A percentile compares a stretch with the other conserved stretches of the same genome.
Evolutionary conservation across 2,888 invertebrate species (phyloP).

Genomic region (Leptura quadrifasciata): DNA sequence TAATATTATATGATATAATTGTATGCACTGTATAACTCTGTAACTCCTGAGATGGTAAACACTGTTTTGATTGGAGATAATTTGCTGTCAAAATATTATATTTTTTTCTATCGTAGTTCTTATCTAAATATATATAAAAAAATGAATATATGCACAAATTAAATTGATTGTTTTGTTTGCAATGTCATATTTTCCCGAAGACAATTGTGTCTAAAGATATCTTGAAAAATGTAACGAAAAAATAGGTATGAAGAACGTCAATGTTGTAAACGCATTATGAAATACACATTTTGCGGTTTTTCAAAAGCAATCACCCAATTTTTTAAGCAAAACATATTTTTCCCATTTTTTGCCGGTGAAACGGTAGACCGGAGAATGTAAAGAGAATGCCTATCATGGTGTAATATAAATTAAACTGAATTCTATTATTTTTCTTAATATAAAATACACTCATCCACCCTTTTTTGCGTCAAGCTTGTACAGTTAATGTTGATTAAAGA

Average conservation of each 20-base stretch:
- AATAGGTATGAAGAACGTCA: not conserved
- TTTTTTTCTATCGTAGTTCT: too few relatives aligned
- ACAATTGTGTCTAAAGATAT: too few relatives aligned
- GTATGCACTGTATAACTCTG: too few relatives aligned
- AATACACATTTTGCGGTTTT: not conserved
- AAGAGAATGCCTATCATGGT: constrained; percentile 32
- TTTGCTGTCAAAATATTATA: too few relatives aligned
- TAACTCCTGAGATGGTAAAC: too few relatives aligned
- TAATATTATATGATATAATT: too few relatives aligned
- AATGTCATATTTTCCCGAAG: too few relatives aligned
- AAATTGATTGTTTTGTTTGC: too few relatives aligned
- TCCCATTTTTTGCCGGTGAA: constrained; percentile 1
- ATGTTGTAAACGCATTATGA: not conserved
- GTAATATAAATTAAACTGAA: constrained; percentile 26
- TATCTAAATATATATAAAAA: too few relatives aligned
- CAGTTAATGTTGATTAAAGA: constrained; percentile 33
- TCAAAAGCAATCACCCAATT: not conserved
- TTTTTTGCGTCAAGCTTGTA: constrained; percentile 25
- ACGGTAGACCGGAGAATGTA: constrained; percentile 21
- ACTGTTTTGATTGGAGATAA: too few relatives aligned
- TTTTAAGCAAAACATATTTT: constrained; percentile 3
- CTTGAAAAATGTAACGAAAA: too few relatives aligned
- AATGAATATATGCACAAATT: too few relatives aligned
- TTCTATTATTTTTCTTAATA: constrained; percentile 37
- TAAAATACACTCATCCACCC: constrained; percentile 37